These are phyloP conservation scores for Ricordea florida DNA, from an alignment of 92 coral and sea anemone genomes.

Conservation along the genomic window DNA sequence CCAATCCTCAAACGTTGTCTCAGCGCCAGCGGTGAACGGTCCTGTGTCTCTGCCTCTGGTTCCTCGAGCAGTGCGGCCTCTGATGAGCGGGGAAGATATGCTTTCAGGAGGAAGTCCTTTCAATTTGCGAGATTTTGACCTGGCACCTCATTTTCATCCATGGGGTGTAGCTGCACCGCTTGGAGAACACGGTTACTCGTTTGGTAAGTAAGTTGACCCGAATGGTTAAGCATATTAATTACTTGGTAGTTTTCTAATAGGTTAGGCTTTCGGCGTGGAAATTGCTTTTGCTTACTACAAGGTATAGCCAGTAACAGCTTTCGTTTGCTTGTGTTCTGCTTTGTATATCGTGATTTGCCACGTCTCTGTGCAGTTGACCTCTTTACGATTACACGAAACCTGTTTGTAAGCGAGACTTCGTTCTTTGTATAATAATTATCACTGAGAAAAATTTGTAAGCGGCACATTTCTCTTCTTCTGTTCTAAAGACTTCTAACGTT, in stretches of 20 bases:
- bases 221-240: background rate
- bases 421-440: too few relatives aligned
- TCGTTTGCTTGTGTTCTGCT: too few relatives aligned
- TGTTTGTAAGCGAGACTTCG: too few relatives aligned
- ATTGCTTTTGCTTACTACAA: too few relatives aligned
- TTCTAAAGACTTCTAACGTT: too few relatives aligned
- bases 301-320: too few relatives aligned
- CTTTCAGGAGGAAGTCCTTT: background rate
- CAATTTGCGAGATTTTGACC: background rate
- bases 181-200: constrained; percentile 18
- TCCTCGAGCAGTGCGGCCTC: constrained; percentile 1
- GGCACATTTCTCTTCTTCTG: too few relatives aligned
- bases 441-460: too few relatives aligned
- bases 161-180: background rate
- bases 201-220: constrained; percentile 37
- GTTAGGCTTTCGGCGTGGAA: background rate
- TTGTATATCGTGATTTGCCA: too few relatives aligned
- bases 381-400: too few relatives aligned
- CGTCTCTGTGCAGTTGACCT: too few relatives aligned
- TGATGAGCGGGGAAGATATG: background rate
- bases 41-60: background rate
- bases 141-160: background rate
- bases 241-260: background rate
- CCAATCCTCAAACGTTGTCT: background rate
- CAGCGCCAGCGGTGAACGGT: background rate